Base-by-base conservation (phyloP, 2,113 vertebrate species). In the Apistogramma diplotaenia region DNA sequence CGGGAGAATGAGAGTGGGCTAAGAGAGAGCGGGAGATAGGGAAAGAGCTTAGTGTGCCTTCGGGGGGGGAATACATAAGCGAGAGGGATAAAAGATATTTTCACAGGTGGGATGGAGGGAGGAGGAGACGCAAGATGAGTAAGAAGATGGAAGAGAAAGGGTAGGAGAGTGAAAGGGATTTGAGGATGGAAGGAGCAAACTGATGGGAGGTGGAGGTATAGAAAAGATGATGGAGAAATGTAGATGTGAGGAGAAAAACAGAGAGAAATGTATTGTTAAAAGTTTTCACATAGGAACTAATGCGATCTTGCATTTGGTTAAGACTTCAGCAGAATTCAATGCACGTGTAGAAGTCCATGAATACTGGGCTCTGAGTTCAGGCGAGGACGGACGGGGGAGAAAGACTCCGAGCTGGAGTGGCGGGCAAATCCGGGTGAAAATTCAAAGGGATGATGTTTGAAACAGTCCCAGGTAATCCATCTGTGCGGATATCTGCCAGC, bases 1-100 rank as follows among this genome's bases (percentile, higher is more conserved):
- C 11, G 6, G 29, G 46, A 74, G 83, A 74, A 81, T 58, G 75
- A 87, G 79, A 83, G 71, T 35, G 29, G 51, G 79, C 53, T 60
- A 70, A 78, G 71, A 75, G 75, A 61, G 59, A 79, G 79, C 55
- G 11, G 27, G 65, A 80, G 84, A 79, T 37, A 31, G 82, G 59
- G 46, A 57, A 49, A 73, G 82, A 87, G 90, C 84, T 84, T 85
- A 81, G 85, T 82, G 76, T 89, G 78, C 85, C 84, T 89, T 88
- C n/a, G 73, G 84, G 89, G 84, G 89, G 83, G 61, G 81, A 82
- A 83, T 81, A 81, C 70, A 78, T 59, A 76, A 81, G 62, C 12
- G 3, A 74, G 61, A 60, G 78, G 85, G 85, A 78, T 85, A 72
- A 84, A 82, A 78, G 80, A 58, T 78, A 37, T 76, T 87, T 85